A percentile compares a stretch with the other conserved stretches of the same genome.
These are phyloP conservation scores for Pogonomyrmex barbatus DNA, from an alignment of 1,140 invertebrate species.

Conservation along the genomic window DNA sequence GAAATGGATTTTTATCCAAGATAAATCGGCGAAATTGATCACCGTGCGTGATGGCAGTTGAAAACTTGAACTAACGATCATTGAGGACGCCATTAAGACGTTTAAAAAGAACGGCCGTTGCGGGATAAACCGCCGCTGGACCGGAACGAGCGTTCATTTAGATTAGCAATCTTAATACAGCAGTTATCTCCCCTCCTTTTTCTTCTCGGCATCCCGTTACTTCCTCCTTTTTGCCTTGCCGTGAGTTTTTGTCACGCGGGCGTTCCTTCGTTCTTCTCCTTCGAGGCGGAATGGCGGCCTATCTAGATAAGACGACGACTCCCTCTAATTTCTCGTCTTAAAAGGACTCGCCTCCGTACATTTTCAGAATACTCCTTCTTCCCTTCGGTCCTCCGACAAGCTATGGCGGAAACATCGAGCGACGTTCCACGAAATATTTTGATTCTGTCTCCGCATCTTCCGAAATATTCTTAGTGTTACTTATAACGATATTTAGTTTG, in stretches of 20 bases:
- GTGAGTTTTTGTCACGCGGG: constrained; percentile 65
- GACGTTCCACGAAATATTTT: constrained; percentile 27
- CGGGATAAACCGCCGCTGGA: constrained; percentile 68
- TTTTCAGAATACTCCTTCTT: constrained; percentile 28
- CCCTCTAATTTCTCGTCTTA: constrained; percentile 71
- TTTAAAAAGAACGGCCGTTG: constrained; percentile 65
- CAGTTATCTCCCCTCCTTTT: constrained; percentile 68
- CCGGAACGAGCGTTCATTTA: constrained; percentile 77
- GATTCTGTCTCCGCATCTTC: neutral
- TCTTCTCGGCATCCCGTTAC: constrained; percentile 4
- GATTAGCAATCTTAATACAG: constrained; percentile 78
- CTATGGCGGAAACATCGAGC: neutral
- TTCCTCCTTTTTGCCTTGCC: constrained; percentile 53
- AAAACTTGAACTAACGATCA: constrained; percentile 54
- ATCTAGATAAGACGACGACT: constrained; percentile 71
- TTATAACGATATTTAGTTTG: neutral
- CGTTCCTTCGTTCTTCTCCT: constrained; percentile 65
- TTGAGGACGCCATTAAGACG: constrained; percentile 68
- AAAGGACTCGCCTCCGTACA: constrained; percentile 58
- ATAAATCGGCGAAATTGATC: constrained; percentile 1
- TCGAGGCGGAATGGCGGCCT: constrained; percentile 66
- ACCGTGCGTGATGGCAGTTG: neutral
- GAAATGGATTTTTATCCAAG: constrained; percentile 12
- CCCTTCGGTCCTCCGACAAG: neutral
- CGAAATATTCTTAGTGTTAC: neutral